These are phyloP conservation scores for Sciurus carolinensis DNA, from an alignment of 2,797 vertebrate species.

Conservation along the genomic window DNA sequence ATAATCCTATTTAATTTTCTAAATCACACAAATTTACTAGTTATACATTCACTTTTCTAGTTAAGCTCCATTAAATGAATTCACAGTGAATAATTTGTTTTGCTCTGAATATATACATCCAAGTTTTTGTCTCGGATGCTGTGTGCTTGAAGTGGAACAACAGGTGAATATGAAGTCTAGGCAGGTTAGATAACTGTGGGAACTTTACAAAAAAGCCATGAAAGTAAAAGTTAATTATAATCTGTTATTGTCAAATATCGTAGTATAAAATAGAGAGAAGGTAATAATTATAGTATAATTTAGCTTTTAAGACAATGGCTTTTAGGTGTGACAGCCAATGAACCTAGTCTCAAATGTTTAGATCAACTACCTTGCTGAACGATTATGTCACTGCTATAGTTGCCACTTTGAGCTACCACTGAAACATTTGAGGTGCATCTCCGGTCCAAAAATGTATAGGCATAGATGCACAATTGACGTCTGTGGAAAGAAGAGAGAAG, in stretches of 20 bases:
- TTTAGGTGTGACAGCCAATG: background rate
- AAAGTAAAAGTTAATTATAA: constrained; percentile 60
- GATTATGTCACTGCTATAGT: background rate
- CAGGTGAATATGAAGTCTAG: constrained; percentile 58
- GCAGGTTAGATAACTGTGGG: background rate
- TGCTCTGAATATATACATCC: background rate
- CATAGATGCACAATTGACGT: background rate
- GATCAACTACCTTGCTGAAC: background rate
- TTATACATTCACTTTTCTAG: constrained; percentile 4
- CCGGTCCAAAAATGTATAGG: background rate
- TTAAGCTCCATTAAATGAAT: background rate
- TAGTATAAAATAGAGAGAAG: background rate
- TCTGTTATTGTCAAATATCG: constrained; percentile 37
- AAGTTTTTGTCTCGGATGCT: constrained; percentile 59
- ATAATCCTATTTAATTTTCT: background rate
- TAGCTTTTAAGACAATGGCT: background rate
- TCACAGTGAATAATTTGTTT: constrained; percentile 69
- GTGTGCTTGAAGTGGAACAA: constrained; percentile 47
- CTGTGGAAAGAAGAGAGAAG: too few species aligned
- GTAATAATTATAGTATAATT: background rate
- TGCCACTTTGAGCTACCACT: background rate
- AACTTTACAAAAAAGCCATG: constrained; percentile 4
- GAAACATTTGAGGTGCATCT: background rate
- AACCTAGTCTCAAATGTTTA: background rate
- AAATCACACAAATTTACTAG: constrained; percentile 33